Base-by-base conservation (phyloP, 2,888 invertebrate species). In the Orthonevra nobilis region DNA sequence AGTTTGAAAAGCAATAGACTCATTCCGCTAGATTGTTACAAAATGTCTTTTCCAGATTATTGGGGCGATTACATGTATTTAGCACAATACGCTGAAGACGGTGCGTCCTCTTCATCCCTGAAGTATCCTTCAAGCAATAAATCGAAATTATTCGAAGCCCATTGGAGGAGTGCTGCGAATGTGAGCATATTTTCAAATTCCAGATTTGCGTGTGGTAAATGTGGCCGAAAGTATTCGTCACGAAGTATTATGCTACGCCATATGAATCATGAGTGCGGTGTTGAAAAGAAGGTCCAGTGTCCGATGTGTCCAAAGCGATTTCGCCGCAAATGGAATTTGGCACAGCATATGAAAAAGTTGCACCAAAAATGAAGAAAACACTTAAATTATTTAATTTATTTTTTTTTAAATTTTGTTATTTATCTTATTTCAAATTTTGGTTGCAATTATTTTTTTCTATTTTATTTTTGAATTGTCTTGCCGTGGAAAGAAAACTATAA, bases 281-380 rank as follows among this genome's bases (percentile, higher is more conserved):
- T 86, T 28, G 88, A 88, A 56, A 89, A 89, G 48, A 85, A 86
- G 74, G 88, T 89, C 70, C 66, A 82, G 4, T 90, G 90, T 79
- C 83, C 83, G 3, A 68, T 85, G 44, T 90, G 90, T 77, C 83
- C 83, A 48, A 84, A 85, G 58, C 83, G 83, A 68, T 88, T 90
- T 10, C 89, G 90, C 63, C 89, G 90, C 82, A 90, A 90, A 83
- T 90, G 89, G 84, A 91, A 91, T 84, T 84, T 91, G 19, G 85
- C 89, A 66, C 85, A 90, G 17, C 91, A 91, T 79, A 89, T 90
- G 87, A 89, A 82, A 89, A 89, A 74, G 88, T 89, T 86, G 83
- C 90, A 77, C 34, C 64, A 32, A 23, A 23, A 23, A 23, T 23
- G 5, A 23, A 5, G 23, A 23, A 23, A 23, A 23, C 23, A 23